Evolutionary conservation across 1,140 invertebrate genomes (phyloP).

Genomic region (Rhyzopertha dominica): DNA sequence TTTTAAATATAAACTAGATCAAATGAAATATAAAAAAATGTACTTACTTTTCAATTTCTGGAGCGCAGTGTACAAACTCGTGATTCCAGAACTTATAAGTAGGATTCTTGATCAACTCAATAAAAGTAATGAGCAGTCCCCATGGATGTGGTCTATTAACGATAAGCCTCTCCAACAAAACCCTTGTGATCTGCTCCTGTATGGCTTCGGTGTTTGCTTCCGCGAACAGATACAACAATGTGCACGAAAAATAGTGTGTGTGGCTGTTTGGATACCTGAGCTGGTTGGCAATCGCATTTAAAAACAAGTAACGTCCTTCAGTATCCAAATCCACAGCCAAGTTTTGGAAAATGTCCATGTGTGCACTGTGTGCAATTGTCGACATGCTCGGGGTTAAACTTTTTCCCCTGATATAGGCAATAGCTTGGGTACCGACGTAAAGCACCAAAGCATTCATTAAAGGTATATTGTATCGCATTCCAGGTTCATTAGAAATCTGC

Average conservation of each 20-base stretch:
- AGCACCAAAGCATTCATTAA: constrained; percentile 96
- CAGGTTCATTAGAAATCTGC: constrained; percentile 81
- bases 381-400: constrained; percentile 89
- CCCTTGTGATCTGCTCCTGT: constrained; percentile 83
- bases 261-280: constrained; percentile 98
- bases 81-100: constrained; percentile 99
- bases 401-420: constrained; percentile 79
- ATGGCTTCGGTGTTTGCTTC: constrained; percentile 97
- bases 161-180: constrained; percentile 92
- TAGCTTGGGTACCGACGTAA: constrained; percentile 96
- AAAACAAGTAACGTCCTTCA: constrained; percentile 92
- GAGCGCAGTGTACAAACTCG: constrained; percentile 98
- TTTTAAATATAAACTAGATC: constrained; percentile 8
- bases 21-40: constrained; percentile 3
- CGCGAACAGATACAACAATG: constrained; percentile 94
- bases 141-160: constrained; percentile 98
- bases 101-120: constrained; percentile 98
- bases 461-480: constrained; percentile 89
- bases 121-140: constrained; percentile 98
- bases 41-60: constrained; percentile 95
- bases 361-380: constrained; percentile 93
- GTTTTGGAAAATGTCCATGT: constrained; percentile 99
- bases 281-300: constrained; percentile 98
- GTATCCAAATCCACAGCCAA: constrained; percentile 95
- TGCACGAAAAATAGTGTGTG: constrained; percentile 99